Evolutionary conservation across 1,140 invertebrate species (phyloP), one percentile per base, ranked within the genome.

Genomic region (Zophobas morio): DNA sequence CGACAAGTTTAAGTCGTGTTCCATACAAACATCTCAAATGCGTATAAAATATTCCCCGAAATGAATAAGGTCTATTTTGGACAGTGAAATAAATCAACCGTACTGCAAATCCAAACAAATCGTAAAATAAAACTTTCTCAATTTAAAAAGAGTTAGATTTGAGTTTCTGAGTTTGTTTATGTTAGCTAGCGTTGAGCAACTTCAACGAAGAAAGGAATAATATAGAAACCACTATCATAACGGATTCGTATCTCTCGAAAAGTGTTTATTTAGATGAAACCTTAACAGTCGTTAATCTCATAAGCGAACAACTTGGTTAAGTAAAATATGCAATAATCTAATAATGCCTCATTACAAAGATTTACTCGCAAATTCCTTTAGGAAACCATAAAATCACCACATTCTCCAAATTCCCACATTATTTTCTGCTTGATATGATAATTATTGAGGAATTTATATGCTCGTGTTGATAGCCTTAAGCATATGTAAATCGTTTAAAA

Each of bases 291-390:
- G 4, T 42, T 40, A 60, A 60, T 60, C 56, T 60, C 37, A 39
- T 66, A 66, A 63, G n/a, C 8, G 8, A 63, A 37, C 6, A 6
- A 39, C 35, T 33, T 33, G 34, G 6, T 57, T 57, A 57, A 60
- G 35, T 66, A 33, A 66, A 66, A 66, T 42, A 66, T 66, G 60
- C 60, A 66, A 5, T 66, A 66, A 66, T 66, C 60, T 66, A 66
- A 66, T 66, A 66, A 66, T 42, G 39, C 3, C 36, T 20, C 33
- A 20, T 66, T 60, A 6, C 20, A 42, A 66, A 42, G 39, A 66
- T 66, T 66, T 42, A n/a, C 35, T 20, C 39, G 49, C 20, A 66
- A 66, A 66, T 66, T 66, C 60, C 39, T 40, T 40, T 32, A 32
- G 6, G 60, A 42, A 66, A 66, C 60, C 60, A 66, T 57, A 57